These are phyloP conservation scores for Chloropsis cyanopogon DNA, from an alignment of 2,113 vertebrate species.

Conservation along the genomic window DNA sequence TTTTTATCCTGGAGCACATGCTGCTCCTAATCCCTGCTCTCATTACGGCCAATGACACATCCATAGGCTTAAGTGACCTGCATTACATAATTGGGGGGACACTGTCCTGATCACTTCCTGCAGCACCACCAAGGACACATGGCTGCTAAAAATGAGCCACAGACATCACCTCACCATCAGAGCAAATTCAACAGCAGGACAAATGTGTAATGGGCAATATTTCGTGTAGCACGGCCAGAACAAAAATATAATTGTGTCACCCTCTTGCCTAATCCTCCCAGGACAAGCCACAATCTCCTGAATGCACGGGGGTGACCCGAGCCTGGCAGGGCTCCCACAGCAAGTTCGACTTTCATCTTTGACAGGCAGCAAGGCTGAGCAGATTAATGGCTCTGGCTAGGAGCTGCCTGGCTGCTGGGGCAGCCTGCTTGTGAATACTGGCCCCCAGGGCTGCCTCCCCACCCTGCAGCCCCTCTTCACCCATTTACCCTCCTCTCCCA, in stretches of 20 bases:
- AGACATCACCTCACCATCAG: neutral
- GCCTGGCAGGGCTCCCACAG: neutral
- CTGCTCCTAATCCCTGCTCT: conserved; percentile 32
- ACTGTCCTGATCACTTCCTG: neutral
- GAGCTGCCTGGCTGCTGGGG: neutral
- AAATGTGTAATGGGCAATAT: neutral
- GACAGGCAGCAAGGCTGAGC: neutral
- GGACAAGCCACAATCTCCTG: neutral
- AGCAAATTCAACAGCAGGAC: neutral
- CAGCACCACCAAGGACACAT: neutral
- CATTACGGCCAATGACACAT: neutral
- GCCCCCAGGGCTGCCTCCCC: neutral
- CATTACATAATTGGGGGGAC: conserved; percentile 29
- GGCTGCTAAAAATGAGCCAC: neutral
- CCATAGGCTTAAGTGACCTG: conserved; percentile 17
- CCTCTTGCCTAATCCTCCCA: neutral
- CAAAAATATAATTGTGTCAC: neutral
- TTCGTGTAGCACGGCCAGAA: neutral
- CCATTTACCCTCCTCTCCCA: neutral
- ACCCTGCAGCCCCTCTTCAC: neutral
- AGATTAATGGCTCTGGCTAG: neutral
- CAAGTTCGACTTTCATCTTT: neutral
- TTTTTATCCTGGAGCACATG: neutral
- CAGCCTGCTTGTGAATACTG: neutral
- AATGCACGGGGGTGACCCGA: rapidly evolving